A percentile compares a stretch with the other conserved stretches of the same genome.
Evolutionary conservation across 2,113 vertebrate species (phyloP).

Genomic region (Trogon surrucura): DNA sequence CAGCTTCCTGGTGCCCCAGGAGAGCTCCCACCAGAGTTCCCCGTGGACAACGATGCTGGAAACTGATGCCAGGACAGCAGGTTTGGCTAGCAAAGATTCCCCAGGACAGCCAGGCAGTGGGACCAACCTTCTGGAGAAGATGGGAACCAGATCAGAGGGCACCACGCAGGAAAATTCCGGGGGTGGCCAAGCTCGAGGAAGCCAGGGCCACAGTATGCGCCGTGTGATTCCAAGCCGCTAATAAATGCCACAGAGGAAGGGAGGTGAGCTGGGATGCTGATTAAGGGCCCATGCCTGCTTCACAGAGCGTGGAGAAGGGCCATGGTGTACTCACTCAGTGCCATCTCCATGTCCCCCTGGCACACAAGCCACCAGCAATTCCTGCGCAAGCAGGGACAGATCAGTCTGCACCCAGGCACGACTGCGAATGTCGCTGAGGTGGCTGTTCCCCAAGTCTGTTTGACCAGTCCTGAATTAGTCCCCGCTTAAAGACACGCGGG

Average conservation of each 20-base stretch:
- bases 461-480: neutral
- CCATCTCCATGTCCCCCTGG: neutral
- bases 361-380: neutral
- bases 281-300: neutral
- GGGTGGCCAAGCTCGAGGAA: neutral
- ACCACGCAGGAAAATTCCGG: neutral
- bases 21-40: rapidly evolving
- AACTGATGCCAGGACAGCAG: rapidly evolving
- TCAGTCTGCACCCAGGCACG: neutral
- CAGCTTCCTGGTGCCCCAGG: neutral
- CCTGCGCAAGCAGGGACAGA: rapidly evolving
- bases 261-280: neutral
- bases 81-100: neutral
- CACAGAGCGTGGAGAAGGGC: neutral
- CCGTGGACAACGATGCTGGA: rapidly evolving
- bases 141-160: neutral
- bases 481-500: neutral
- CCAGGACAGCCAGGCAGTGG: neutral
- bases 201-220: neutral
- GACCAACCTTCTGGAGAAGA: neutral
- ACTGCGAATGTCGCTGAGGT: neutral
- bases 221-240: neutral
- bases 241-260: constrained; percentile 12
- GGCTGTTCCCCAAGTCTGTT: rapidly evolving
- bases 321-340: neutral